Evolutionary conservation across 2,113 vertebrate species (phyloP), one percentile per base, ranked within the genome.

Genomic region (Poicephalus meyeri): DNA sequence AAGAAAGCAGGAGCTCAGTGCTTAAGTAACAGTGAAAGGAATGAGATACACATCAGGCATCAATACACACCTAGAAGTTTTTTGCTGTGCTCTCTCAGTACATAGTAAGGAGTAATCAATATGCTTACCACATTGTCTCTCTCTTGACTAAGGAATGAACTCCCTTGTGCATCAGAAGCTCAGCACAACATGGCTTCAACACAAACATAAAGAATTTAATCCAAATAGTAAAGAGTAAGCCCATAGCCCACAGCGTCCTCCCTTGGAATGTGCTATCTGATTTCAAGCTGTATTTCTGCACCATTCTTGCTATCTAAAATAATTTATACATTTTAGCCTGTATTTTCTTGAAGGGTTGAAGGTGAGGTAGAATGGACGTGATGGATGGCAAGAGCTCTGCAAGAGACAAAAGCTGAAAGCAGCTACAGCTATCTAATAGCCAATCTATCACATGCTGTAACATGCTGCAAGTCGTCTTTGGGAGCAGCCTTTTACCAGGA

Each of bases 21-120:
- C 14, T 61, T 72, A 37, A 76, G 31, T 89, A 60, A 50, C 25
- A 70, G 13, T 37, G 31, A 73, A 86, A 93, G 31, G 44, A 33
- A 4, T 55, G 33, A 76, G 63, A 77, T 69, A 56, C 5, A 29
- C 11, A 49, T 71, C 33, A 50, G 46, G 18, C 80, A 68, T 68
- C 63, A 66, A 77, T 44, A 35, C 17, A 35, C 41, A 88, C 64
- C 76, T 77, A 83, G 41, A 44, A 88, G 29, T 20, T 93, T 93
- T 93, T 87, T 88, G 52, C 80, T 93, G 74, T 84, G 56, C 71
- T 88, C 21, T 82, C 0, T 2, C 33, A 61, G 47, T 64, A 37
- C 16, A 20, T 53, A 58, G 99, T 99, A 35, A 80, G 68, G 89
- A 93, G 42, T 63, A 93, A 96, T 86, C 89, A 95, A 88, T 92